Evolutionary conservation across 2,113 vertebrate genomes (phyloP).

Genomic region (Salvelinus namaycush): DNA sequence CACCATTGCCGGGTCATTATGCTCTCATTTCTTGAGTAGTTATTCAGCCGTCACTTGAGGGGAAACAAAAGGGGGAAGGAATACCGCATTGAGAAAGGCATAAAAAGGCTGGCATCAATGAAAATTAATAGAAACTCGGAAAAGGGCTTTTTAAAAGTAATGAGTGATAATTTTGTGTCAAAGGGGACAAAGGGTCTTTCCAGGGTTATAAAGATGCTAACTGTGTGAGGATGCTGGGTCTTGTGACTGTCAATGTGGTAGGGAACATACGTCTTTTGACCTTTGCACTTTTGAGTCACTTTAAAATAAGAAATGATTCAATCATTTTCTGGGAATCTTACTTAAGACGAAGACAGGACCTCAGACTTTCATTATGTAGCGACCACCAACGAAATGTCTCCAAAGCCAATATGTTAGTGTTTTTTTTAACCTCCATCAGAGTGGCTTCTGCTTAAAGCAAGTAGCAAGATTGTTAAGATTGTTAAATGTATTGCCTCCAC

Average conservation of each 20-base stretch:
- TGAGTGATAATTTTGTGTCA: slow-evolving; percentile 13
- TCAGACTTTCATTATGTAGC: too few species aligned
- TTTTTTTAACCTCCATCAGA: not conserved
- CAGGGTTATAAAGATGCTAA: not conserved
- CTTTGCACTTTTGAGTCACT: not conserved
- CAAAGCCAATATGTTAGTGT: not conserved
- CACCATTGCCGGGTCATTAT: slow-evolving; percentile 92
- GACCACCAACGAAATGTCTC: not conserved
- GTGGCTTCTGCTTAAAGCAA: slow-evolving; percentile 57
- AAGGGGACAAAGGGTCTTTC: not conserved
- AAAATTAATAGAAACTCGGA: slow-evolving; percentile 44
- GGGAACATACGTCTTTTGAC: not conserved
- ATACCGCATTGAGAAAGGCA: slow-evolving; percentile 69
- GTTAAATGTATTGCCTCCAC: slow-evolving; percentile 72
- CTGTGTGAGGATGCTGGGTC: not conserved
- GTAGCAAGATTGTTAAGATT: slow-evolving; percentile 54
- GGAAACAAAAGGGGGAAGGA: slow-evolving; percentile 60
- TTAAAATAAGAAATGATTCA: not conserved
- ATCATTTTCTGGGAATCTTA: not conserved
- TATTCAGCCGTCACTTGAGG: slow-evolving; percentile 92
- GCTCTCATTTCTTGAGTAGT: slow-evolving; percentile 95
- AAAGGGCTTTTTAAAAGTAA: slow-evolving; percentile 12
- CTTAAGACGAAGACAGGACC: not conserved
- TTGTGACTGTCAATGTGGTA: not conserved
- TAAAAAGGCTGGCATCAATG: slow-evolving; percentile 40